A percentile compares a stretch with the other conserved stretches of the same genome.
phyloP scores from a whole-genome alignment of 2,888 invertebrate species.

The Furcula furcula region DNA sequence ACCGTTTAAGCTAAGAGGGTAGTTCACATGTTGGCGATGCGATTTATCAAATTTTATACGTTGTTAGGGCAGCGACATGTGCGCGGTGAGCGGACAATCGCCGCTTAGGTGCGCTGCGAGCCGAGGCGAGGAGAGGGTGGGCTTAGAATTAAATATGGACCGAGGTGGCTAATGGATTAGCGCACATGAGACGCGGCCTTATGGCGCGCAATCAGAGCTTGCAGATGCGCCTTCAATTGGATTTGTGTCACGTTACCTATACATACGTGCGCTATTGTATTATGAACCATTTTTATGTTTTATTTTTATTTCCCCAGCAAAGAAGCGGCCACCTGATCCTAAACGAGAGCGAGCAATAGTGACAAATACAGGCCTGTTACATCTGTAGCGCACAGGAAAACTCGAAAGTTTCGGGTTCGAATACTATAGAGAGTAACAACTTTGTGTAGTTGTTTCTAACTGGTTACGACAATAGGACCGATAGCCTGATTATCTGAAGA shows the following conservation, averaged over 20 bases:
- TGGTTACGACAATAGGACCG: too few relatives aligned
- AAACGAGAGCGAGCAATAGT: too few relatives aligned
- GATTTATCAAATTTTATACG: slow-evolving; percentile 81
- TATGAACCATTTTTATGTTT: too few relatives aligned
- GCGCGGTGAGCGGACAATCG: slow-evolving; percentile 66
- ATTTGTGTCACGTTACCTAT: slow-evolving; percentile 41
- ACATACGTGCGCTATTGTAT: too few relatives aligned
- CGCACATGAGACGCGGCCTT: slow-evolving; percentile 64
- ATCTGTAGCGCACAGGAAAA: too few relatives aligned
- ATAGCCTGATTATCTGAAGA: too few relatives aligned
- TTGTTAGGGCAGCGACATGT: slow-evolving; percentile 73
- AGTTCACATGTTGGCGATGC: slow-evolving; percentile 78
- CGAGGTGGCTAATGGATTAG: slow-evolving; percentile 78
- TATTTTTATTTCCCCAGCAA: too few relatives aligned
- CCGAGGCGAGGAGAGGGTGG: slow-evolving; percentile 28
- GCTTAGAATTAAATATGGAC: slow-evolving; percentile 71
- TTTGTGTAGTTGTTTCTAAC: too few relatives aligned
- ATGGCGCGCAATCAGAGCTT: slow-evolving; percentile 61
- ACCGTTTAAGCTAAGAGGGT: slow-evolving; percentile 78
- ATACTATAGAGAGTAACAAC: too few relatives aligned
- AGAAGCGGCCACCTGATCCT: too few relatives aligned
- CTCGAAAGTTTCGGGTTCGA: too few relatives aligned
- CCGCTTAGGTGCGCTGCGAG: slow-evolving; percentile 56
- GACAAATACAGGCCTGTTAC: too few relatives aligned
- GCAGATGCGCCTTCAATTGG: slow-evolving; percentile 66